Evolutionary conservation across 2,797 vertebrate genomes (phyloP), one percentile per base, ranked within the genome.

Genomic region (Channa striata): DNA sequence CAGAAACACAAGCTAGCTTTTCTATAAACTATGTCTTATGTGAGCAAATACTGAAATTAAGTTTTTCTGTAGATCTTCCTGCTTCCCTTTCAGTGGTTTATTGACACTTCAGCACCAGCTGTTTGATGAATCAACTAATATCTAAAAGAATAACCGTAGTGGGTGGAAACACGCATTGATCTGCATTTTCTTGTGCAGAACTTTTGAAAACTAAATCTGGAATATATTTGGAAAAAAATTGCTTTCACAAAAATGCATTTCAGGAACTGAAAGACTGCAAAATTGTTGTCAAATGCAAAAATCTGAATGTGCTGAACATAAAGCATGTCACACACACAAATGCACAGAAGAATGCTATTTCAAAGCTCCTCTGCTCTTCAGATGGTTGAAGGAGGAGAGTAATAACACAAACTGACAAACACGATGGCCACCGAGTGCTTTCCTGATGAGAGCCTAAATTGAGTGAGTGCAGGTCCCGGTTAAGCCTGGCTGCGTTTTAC

Each of bases 361-460:
- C 11, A 60, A 68, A 71, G 62, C 56, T 25, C 16, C 52, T 47
- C 50, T 36, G 57, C 58, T 77, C 68, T 54, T 69, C 43, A 53
- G 69, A 82, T 17, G 40, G 53, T 43, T 87, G 85, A 89, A 87
- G 77, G 49, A 87, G 78, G 80, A 80, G 68, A 71, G 50, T 4
- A 60, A 59, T 82, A 89, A 88, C 77, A 43, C 67, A 83, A 89
- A 83, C 61, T 87, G 86, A 88, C 86, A 83, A 82, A 83, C 72
- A 85, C 71, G 63, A 90, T 74, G 77, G 81, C 77, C 4, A 40
- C 58, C 12, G 14, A 67, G 64, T 30, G 75, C 80, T 76, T 56
- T 80, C 56, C 76, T 73, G 63, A 79, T 66, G 72, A 79, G 77
- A 66, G 72, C 51, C 74, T 69, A 68, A 80, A 87, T 70, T 68